Evolutionary conservation across 2,113 vertebrate species (phyloP).

Genomic region (Ctenodactylus gundi): DNA sequence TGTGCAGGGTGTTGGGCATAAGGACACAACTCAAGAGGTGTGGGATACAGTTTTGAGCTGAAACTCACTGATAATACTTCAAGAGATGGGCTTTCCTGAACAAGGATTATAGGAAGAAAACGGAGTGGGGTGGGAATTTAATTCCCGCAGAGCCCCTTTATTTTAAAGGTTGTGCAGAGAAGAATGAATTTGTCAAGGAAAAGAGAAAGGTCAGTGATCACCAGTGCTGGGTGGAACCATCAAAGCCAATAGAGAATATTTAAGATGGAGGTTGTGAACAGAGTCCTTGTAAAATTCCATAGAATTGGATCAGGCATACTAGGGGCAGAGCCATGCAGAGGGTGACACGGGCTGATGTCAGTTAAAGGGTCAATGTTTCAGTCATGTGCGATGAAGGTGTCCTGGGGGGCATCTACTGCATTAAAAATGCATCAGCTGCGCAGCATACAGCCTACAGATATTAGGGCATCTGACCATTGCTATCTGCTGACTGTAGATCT

Average conservation of each 20-base stretch:
- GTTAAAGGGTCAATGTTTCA: background rate
- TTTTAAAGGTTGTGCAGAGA: background rate
- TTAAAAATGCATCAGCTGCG: background rate
- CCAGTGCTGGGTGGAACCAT: background rate
- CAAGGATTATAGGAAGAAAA: background rate
- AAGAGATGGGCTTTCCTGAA: background rate
- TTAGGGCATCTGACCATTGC: background rate
- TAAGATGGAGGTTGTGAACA: background rate
- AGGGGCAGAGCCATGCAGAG: background rate
- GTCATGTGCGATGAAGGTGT: background rate
- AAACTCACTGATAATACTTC: background rate
- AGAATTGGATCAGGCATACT: no score
- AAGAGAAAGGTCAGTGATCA: background rate
- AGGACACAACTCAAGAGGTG: background rate
- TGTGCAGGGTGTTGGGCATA: background rate
- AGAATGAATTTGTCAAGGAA: background rate
- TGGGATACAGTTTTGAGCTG: background rate
- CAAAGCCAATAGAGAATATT: background rate
- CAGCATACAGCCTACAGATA: background rate
- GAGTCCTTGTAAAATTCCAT: background rate
- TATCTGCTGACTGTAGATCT: background rate
- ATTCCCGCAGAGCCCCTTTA: background rate
- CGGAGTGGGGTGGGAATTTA: rapidly evolving
- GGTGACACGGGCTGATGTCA: background rate
- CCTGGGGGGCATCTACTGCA: background rate